A percentile compares a stretch with the other conserved stretches of the same genome.
These are phyloP conservation scores for Aurelia coerulea DNA, from an alignment of 30 jellyfish, hydroid and myxozoan genomes.

Conservation along the genomic window DNA sequence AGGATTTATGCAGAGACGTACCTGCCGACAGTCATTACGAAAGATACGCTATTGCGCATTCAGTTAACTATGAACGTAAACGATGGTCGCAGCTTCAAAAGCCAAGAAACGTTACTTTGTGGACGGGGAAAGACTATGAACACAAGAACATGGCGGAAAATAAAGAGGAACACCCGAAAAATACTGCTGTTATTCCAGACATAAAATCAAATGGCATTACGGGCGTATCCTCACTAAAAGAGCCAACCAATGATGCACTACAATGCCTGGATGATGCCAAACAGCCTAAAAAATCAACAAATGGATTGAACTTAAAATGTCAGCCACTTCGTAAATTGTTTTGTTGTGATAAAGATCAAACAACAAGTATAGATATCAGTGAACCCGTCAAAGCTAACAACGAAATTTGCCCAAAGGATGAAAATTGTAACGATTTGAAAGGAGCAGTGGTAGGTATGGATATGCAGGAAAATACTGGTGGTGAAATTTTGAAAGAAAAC, in stretches of 20 bases:
- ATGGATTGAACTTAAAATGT: not conserved
- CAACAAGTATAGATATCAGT: not conserved
- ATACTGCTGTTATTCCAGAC: not conserved
- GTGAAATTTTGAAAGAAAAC: too few species aligned
- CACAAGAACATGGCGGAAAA: not conserved
- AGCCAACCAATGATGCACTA: too few species aligned
- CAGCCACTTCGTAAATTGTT: constrained; percentile 9
- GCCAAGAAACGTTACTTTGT: not conserved
- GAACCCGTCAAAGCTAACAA: not conserved
- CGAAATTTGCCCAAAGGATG: not conserved
- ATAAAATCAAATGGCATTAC: not conserved
- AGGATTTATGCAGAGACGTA: constrained; percentile 63
- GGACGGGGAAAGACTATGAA: not conserved
- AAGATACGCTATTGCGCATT: constrained; percentile 34
- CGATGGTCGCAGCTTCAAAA: not conserved
- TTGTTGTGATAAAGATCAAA: not conserved
- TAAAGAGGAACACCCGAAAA: not conserved
- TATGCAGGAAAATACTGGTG: not conserved
- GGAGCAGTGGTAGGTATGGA: not conserved
- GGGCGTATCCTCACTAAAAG: not conserved
- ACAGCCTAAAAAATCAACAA: not conserved
- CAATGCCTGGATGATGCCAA: not conserved
- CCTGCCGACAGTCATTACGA: constrained; percentile 43
- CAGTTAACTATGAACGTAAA: constrained; percentile 33
- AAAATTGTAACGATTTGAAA: not conserved